Percentiles rank a stretch among this genome's conserved stretches.
Conservation (phyloP, 1,140 invertebrate species). For the Bradysia coprophila region DNA sequence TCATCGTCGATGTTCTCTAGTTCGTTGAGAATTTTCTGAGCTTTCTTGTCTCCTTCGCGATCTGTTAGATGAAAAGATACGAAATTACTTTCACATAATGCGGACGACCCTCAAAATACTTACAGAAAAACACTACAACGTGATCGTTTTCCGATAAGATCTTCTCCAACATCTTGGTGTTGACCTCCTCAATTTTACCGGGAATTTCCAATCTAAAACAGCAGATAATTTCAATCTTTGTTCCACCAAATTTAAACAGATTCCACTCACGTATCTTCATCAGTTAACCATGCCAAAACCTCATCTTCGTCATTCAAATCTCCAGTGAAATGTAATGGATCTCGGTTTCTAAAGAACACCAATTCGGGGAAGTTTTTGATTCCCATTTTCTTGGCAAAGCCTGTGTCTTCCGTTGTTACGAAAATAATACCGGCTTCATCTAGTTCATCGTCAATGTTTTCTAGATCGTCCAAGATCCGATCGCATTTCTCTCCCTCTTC, state of each 20-base stretch:
- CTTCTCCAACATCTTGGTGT: conserved; percentile 78
- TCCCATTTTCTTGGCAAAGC: conserved; percentile 65
- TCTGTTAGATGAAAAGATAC: conserved; percentile 39
- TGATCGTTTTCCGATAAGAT: conserved; percentile 74
- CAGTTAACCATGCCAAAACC: conserved; percentile 76
- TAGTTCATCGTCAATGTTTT: conserved; percentile 85
- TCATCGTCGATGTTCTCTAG: conserved; percentile 90
- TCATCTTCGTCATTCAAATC: conserved; percentile 82
- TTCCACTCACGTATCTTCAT: conserved; percentile 78
- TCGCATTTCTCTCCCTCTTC: conserved; percentile 74
- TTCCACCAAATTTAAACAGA: too few relatives aligned
- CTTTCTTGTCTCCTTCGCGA: conserved; percentile 76
- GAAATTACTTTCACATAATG: not conserved
- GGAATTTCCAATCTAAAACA: conserved; percentile 40
- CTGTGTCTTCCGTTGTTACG: conserved; percentile 73
- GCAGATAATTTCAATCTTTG: too few relatives aligned
- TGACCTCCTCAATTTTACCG: conserved; percentile 87
- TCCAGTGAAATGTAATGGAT: conserved; percentile 51
- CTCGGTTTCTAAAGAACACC: conserved; percentile 81
- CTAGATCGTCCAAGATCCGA: conserved; percentile 64
- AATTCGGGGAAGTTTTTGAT: conserved; percentile 71
- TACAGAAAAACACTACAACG: conserved; percentile 85
- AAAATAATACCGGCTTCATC: conserved; percentile 88
- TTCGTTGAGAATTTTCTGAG: conserved; percentile 73
- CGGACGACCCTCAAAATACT: conserved; percentile 23